phyloP scores from a whole-genome alignment of 2,113 vertebrate genomes.

The Sardina pilchardus region DNA sequence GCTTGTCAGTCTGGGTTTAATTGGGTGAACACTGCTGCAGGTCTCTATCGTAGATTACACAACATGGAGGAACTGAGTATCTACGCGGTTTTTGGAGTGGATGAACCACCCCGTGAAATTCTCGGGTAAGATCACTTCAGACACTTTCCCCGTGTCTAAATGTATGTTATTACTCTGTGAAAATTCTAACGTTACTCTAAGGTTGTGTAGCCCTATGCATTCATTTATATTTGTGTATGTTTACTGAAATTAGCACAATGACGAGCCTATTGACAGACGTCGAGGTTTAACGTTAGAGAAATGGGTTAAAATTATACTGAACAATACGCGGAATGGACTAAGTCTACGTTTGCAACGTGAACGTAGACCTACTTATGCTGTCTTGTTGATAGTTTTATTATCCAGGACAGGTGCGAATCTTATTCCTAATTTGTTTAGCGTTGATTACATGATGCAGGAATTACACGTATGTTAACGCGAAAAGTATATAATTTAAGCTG shows the following conservation, averaged over 20 bases:
- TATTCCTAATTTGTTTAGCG: no score
- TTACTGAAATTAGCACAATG: neutral
- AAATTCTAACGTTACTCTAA: neutral
- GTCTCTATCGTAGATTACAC: neutral
- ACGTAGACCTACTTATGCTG: no score
- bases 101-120: constrained; percentile 63
- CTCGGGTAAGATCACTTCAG: constrained; percentile 55
- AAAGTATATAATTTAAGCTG: no score
- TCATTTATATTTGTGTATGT: neutral
- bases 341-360: no score
- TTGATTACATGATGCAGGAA: no score
- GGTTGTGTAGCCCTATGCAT: no score
- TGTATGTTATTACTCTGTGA: neutral
- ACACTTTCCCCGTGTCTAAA: neutral
- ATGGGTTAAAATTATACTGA: no score
- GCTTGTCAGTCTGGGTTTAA: neutral
- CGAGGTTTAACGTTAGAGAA: no score
- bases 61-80: constrained; percentile 68
- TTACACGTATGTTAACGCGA: no score
- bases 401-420: neutral
- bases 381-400: neutral
- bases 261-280: neutral
- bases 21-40: neutral
- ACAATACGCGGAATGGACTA: no score
- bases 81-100: constrained; percentile 66